Conservation (phyloP, 2,888 invertebrate genomes). For the Scaptodrosophila latifasciaeformis region DNA sequence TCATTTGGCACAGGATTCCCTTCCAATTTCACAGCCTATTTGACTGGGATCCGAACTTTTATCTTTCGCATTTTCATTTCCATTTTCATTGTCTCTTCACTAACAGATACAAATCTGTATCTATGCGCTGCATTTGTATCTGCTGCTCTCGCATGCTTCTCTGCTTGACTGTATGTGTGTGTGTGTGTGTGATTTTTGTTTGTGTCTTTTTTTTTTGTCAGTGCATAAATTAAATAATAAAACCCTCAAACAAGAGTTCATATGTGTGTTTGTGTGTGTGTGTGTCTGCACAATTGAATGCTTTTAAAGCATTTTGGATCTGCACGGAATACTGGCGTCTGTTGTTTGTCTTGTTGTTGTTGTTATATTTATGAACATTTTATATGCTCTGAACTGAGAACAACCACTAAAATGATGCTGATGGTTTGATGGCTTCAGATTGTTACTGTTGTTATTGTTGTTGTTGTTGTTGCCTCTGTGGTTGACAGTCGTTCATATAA, state of each 20-base stretch:
- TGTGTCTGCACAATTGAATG: slow-evolving; percentile 59
- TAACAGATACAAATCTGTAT: slow-evolving; percentile 27
- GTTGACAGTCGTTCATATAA: slow-evolving; percentile 51
- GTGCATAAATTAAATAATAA: slow-evolving; percentile 73
- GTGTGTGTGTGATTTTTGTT: slow-evolving; percentile 15
- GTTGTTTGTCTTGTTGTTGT: slow-evolving; percentile 25
- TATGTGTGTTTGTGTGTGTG: slow-evolving; percentile 21
- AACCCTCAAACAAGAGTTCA: slow-evolving; percentile 23
- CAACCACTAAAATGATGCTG: slow-evolving; percentile 11
- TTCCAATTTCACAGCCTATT: too few species aligned
- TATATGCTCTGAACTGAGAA: slow-evolving; percentile 42
- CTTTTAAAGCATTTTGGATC: too few species aligned
- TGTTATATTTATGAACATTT: slow-evolving; percentile 40
- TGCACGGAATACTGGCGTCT: too few species aligned
- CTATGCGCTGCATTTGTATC: slow-evolving; percentile 19
- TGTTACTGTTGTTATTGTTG: slow-evolving; percentile 37
- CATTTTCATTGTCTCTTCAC: slow-evolving; percentile 33
- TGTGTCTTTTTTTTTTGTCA: slow-evolving; percentile 34
- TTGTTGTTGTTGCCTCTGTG: slow-evolving; percentile 35
- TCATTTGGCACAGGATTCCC: too few species aligned
- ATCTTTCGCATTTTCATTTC: neutral
- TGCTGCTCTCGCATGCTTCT: slow-evolving; percentile 18
- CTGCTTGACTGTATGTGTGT: slow-evolving; percentile 4
- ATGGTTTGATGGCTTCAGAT: slow-evolving; percentile 28
- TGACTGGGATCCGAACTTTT: too few species aligned